Base-by-base conservation (phyloP, 2,797 vertebrate species). In the Falco rusticolus region DNA sequence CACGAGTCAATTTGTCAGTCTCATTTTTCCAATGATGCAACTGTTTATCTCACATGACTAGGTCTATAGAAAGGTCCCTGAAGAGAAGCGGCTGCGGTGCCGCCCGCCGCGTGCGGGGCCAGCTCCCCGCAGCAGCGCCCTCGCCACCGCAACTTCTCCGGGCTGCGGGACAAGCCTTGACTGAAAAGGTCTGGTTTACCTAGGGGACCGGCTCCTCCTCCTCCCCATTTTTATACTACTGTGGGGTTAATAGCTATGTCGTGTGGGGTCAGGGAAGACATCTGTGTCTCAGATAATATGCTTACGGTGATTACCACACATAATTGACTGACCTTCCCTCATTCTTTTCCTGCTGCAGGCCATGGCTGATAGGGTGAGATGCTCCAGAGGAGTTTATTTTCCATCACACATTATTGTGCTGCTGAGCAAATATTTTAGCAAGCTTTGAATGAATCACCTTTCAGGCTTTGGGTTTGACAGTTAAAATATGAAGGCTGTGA, bases 371-470 rank as follows among this genome's bases (percentile, higher is more conserved):
- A 98, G 98, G 98, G 97, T 97, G 97, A 98, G 97, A 98, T 98
- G 96, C 97, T 97, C 98, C 97, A 98, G 97, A 96, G 97, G 97
- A 98, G 98, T 98, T 98, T 98, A 98, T 98, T 98, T 98, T 98
- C 97, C 97, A 98, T 98, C 98, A 99, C 98, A 98, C 98, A 93
- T 97, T 92, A 98, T 98, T 99, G 98, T 98, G 98, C 96, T 97
- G 97, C 97, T 98, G 98, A 99, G 99, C 99, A 99, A 99, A 99
- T 99, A 99, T 99, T 98, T 99, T 99, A 99, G 99, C 98, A 98
- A 98, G 98, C 98, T 98, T 98, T 99, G 98, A 99, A 99, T 98
- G 97, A 98, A 97, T 98, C 97, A 98, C 97, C 97, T 98, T 98
- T 98, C 97, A 97, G 97, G 98, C 97, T 98, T 94, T 96, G 97